Evolutionary conservation across 2,797 vertebrate species (phyloP).

Genomic region (Acanthiza pusilla): DNA sequence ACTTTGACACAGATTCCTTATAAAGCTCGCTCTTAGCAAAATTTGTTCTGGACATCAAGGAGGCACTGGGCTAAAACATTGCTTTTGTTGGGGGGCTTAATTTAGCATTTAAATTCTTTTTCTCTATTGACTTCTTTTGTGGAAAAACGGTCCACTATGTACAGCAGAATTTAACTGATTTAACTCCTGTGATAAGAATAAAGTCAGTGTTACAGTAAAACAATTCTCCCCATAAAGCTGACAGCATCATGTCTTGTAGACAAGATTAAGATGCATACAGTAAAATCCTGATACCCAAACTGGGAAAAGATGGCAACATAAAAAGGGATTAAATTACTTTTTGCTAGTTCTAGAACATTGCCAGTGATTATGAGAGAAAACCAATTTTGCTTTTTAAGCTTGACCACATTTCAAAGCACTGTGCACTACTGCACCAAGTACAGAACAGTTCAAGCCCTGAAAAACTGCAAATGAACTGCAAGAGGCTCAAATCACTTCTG

Average conservation of each 20-base stretch:
- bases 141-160: background rate
- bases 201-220: background rate
- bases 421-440: background rate
- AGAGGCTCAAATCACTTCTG: background rate
- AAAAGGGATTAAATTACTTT: background rate
- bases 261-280: background rate
- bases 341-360: background rate
- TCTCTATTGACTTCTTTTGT: background rate
- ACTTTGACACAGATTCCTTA: background rate
- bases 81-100: background rate
- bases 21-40: background rate
- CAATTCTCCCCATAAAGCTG: background rate
- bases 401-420: background rate
- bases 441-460: background rate
- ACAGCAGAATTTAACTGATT: background rate
- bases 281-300: background rate
- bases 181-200: background rate
- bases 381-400: background rate
- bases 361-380: background rate
- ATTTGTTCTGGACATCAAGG: background rate
- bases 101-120: slow-evolving; percentile 36
- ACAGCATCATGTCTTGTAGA: background rate
- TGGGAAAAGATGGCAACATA: background rate
- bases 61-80: background rate
- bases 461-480: background rate